Base-by-base conservation (phyloP, 1,140 invertebrate genomes). In the Eueides isabella region DNA sequence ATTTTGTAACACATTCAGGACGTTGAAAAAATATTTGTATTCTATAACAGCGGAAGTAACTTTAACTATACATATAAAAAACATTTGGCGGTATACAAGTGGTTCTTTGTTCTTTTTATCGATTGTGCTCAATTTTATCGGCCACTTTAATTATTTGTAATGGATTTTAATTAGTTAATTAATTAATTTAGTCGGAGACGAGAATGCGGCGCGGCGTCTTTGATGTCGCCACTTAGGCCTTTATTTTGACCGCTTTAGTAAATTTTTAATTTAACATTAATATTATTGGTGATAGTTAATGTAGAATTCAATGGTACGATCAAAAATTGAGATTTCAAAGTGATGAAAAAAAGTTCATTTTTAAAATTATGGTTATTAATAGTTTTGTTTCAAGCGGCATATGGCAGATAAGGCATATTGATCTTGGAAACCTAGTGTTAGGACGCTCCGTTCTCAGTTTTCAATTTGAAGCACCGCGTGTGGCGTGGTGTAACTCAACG, bases 141-240 rank as follows among this genome's bases (percentile, higher is more conserved):
- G 77, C 82, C 75, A 75, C 81, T 77, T 86, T 91, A 89, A 91
- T 91, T 92, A 92, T 89, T 90, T 91, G 89, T 92, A 91, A 92
- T 92, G 87, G 90, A 79, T 88, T 88, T 87, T 88, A 92, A 92
- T 91, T 89, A 91, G 88, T 88, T 91, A 90, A 92, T 92, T 92
- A 89, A 90, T 89, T 89, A 86, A 90, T 87, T 92, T 88, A 85
- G 84, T 88, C 85, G 84, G 83, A 78, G 80, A 75, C 78, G 86
- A 65, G 80, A 80, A 85, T 82, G 81, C 77, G 74, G 75, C 70
- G 74, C 87, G 86, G 87, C 78, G 73, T 78, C 90, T 92, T 92
- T 91, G 88, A 88, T 77, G 81, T 71, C 77, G 69, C 77, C 72
- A 77, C 78, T 75, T 74, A 72, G 77, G 61, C 67, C 19, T 65